Conservation (phyloP, 2,888 invertebrate species). For the Drosophila cognata region DNA sequence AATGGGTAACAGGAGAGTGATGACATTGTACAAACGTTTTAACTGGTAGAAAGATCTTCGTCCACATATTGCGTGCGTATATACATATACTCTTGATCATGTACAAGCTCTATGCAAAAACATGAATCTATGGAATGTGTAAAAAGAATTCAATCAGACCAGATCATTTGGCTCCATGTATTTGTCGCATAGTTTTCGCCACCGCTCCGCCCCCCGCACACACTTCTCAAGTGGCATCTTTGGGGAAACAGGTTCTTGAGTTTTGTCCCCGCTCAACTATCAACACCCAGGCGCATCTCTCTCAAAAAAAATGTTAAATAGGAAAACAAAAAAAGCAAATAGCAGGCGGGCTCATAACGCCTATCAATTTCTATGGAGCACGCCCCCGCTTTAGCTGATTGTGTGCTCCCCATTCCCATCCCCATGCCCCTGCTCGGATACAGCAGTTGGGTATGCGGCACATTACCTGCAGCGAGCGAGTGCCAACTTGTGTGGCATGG, state of each 20-base stretch:
- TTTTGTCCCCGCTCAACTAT: constrained; percentile 24
- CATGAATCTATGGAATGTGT: neutral
- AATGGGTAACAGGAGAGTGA: neutral
- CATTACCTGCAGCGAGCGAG: constrained; percentile 44
- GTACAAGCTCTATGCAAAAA: neutral
- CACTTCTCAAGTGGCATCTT: constrained; percentile 1
- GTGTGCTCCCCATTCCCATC: neutral
- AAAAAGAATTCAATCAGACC: neutral
- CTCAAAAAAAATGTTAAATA: constrained; percentile 1
- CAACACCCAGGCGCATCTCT: constrained; percentile 37
- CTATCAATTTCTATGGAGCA: constrained; percentile 55
- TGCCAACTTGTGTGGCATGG: constrained; percentile 67
- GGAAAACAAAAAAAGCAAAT: neutral
- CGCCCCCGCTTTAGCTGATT: constrained; percentile 30
- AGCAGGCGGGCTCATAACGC: constrained; percentile 35
- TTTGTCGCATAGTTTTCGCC: neutral
- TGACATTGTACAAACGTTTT: neutral
- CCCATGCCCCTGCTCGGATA: neutral
- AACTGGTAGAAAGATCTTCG: neutral
- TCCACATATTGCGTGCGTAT: neutral
- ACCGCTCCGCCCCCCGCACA: neutral
- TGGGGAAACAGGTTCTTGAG: constrained; percentile 21
- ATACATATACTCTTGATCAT: neutral
- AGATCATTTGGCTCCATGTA: neutral
- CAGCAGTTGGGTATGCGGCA: constrained; percentile 9